Conservation (phyloP, 1,140 invertebrate genomes). For the Atta cephalotes region DNA sequence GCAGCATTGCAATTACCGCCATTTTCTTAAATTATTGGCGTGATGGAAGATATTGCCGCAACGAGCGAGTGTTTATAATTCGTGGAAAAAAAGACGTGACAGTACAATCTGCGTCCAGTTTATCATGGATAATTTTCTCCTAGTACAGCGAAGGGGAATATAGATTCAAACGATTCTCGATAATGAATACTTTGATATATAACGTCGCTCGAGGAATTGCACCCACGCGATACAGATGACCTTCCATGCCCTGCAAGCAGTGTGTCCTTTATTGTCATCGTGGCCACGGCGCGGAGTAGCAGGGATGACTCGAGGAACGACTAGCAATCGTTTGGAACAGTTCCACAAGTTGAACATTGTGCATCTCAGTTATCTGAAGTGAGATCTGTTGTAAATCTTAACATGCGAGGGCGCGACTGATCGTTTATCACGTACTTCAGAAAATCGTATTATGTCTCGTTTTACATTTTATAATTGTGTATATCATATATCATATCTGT, state of each 20-base stretch:
- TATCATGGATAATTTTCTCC: constrained; percentile 62
- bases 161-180: constrained; percentile 53
- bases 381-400: constrained; percentile 52
- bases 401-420: constrained; percentile 22
- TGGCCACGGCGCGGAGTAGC: neutral
- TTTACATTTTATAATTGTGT: neutral
- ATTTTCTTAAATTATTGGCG: constrained; percentile 63
- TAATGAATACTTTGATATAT: constrained; percentile 47
- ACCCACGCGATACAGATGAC: constrained; percentile 28
- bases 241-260: neutral
- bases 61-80: constrained; percentile 65
- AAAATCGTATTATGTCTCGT: neutral
- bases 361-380: constrained; percentile 57
- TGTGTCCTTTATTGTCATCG: neutral
- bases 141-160: neutral
- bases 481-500: neutral
- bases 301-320: constrained; percentile 18
- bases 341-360: constrained; percentile 6
- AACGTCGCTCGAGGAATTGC: neutral
- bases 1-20: constrained; percentile 57
- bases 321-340: neutral
- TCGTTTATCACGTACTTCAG: neutral
- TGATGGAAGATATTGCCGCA: constrained; percentile 6
- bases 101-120: constrained; percentile 49
- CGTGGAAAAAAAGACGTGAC: constrained; percentile 48